Conservation (phyloP, 2,113 vertebrate genomes). For the Eolophus roseicapilla region DNA sequence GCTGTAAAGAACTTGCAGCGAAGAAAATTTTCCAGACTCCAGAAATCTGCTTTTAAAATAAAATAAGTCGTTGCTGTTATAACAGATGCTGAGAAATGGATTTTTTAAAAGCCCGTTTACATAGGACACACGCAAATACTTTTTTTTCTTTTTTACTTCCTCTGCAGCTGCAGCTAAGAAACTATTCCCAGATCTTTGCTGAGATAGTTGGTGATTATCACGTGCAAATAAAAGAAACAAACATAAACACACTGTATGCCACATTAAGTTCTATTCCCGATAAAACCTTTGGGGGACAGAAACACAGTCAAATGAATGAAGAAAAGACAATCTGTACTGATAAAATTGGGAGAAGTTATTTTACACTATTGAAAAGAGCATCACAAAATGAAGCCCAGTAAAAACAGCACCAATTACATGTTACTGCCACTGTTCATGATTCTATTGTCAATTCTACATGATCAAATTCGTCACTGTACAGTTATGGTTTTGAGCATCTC, state of each 20-base stretch:
- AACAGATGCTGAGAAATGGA: slow-evolving; percentile 22
- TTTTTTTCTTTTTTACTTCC: slow-evolving; percentile 31
- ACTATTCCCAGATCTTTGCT: slow-evolving; percentile 55
- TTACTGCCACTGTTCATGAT: not conserved
- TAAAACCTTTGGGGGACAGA: not conserved
- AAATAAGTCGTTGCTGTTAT: slow-evolving; percentile 4
- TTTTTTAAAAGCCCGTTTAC: slow-evolving; percentile 28
- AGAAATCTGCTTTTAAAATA: slow-evolving; percentile 19
- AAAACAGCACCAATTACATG: not conserved
- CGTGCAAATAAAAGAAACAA: slow-evolving; percentile 36
- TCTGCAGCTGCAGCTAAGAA: slow-evolving; percentile 58
- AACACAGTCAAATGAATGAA: not conserved
- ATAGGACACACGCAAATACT: slow-evolving; percentile 16
- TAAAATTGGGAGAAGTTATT: not conserved
- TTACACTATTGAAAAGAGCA: not conserved
- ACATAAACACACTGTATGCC: slow-evolving; percentile 20
- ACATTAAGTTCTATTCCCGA: not conserved
- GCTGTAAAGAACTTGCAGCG: not conserved
- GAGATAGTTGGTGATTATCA: slow-evolving; percentile 38
- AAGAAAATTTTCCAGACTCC: not conserved
- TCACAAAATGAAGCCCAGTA: not conserved
- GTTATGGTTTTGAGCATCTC: not conserved
- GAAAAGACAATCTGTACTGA: not conserved
- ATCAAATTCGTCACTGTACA: not conserved
- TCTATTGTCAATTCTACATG: not conserved